Percentiles rank a stretch among this genome's conserved stretches.
Evolutionary conservation across 2,888 invertebrate genomes (phyloP).

Genomic region (Gibbula magus): DNA sequence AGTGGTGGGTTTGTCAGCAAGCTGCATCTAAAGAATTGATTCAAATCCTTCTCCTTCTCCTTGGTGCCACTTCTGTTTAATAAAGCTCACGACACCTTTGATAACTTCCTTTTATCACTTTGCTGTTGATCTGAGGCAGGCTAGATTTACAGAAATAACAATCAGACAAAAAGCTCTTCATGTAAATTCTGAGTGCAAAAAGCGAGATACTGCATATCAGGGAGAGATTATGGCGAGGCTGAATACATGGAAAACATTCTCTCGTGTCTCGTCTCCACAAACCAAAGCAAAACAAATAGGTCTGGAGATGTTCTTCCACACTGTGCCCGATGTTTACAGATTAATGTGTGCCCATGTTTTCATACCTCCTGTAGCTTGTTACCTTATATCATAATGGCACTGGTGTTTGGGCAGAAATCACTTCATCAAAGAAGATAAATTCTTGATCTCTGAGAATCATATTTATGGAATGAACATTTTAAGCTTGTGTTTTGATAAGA

Average conservation of each 20-base stretch:
- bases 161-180: constrained; percentile 6
- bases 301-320: background rate
- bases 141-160: constrained; percentile 8
- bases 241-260: constrained; percentile 8
- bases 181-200: background rate
- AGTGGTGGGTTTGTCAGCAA: background rate
- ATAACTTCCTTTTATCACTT: constrained; percentile 4
- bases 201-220: constrained; percentile 1
- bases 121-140: background rate
- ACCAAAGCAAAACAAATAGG: constrained; percentile 5
- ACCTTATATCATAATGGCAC: too few relatives aligned
- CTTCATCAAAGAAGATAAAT: too few relatives aligned
- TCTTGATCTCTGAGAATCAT: too few relatives aligned
- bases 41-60: background rate
- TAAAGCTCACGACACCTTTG: constrained; percentile 1
- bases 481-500: too few relatives aligned
- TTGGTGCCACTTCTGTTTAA: background rate
- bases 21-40: background rate
- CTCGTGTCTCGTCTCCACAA: background rate
- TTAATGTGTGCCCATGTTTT: background rate
- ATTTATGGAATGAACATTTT: too few relatives aligned
- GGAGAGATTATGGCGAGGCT: background rate
- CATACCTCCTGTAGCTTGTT: background rate
- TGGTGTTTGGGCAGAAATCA: too few relatives aligned
- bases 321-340: background rate